These are phyloP conservation scores for Parnassius orleans DNA, from an alignment of 2,888 invertebrate genomes.

Conservation along the genomic window DNA sequence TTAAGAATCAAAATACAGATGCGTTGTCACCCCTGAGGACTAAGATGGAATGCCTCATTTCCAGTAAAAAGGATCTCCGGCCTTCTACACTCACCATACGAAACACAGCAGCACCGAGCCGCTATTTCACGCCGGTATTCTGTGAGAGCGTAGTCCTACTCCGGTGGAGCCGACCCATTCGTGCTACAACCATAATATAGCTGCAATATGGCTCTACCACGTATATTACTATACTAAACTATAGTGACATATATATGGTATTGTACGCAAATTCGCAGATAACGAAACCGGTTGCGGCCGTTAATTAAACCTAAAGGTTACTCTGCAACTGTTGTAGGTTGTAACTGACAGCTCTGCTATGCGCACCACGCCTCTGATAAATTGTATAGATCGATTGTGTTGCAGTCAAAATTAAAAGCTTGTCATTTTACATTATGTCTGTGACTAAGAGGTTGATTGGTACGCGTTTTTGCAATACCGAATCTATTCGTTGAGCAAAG, in stretches of 20 bases:
- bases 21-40: too few relatives aligned
- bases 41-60: too few relatives aligned
- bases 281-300: slow-evolving; percentile 5
- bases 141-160: too few relatives aligned
- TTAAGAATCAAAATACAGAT: too few relatives aligned
- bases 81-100: too few relatives aligned
- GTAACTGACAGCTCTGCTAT: slow-evolving; percentile 12
- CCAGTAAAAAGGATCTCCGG: too few relatives aligned
- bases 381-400: slow-evolving; percentile 4
- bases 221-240: too few relatives aligned
- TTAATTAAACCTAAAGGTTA: slow-evolving; percentile 14
- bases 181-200: too few relatives aligned
- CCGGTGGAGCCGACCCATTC: too few relatives aligned
- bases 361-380: slow-evolving; percentile 12
- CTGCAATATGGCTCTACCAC: too few relatives aligned
- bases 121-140: too few relatives aligned
- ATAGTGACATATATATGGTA: background rate
- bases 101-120: too few relatives aligned
- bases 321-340: slow-evolving; percentile 16
- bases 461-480: background rate
- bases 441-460: background rate
- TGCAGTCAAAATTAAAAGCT: slow-evolving; percentile 5
- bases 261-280: slow-evolving; percentile 21
- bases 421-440: background rate
- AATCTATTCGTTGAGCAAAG: background rate